These are phyloP conservation scores for Epinotia brunnichana DNA, from an alignment of 2,888 invertebrate species.

Conservation along the genomic window DNA sequence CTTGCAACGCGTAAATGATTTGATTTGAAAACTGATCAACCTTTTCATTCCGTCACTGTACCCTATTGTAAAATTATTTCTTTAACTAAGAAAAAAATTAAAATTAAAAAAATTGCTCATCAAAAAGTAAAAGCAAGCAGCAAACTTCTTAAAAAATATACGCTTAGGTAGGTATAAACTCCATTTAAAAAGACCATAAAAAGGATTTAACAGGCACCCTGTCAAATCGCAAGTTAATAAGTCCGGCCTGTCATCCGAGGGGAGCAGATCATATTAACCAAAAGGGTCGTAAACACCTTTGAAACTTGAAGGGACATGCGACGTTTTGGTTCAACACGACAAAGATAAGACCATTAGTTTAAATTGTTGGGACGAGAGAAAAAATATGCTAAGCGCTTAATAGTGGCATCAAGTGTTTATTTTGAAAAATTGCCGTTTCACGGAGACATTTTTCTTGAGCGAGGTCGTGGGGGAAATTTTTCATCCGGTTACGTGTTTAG, in stretches of 20 bases:
- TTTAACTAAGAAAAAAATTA: not conserved
- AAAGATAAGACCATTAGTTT: slow-evolving; percentile 61
- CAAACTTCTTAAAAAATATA: slow-evolving; percentile 5
- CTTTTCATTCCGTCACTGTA: too few species aligned
- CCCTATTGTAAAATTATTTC: too few species aligned
- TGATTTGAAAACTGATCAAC: too few species aligned
- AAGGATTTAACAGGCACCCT: slow-evolving; percentile 48
- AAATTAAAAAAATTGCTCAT: not conserved
- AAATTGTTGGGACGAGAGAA: slow-evolving; percentile 58
- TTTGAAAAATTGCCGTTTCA: slow-evolving; percentile 39
- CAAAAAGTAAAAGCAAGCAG: not conserved
- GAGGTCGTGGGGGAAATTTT: slow-evolving; percentile 5
- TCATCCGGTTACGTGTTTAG: not conserved
- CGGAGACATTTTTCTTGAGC: slow-evolving; percentile 26
- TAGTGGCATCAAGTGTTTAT: slow-evolving; percentile 44
- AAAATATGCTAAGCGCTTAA: slow-evolving; percentile 47
- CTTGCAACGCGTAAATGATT: too few species aligned
- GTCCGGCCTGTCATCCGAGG: slow-evolving; percentile 51
- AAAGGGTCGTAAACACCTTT: slow-evolving; percentile 3
- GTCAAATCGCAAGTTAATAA: slow-evolving; percentile 61
- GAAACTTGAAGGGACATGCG: slow-evolving; percentile 24
- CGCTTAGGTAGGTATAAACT: slow-evolving; percentile 18
- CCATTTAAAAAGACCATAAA: slow-evolving; percentile 42
- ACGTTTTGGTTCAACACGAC: slow-evolving; percentile 40
- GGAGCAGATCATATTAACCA: slow-evolving; percentile 6